These are phyloP conservation scores for Parazoanthus atlanticus DNA, from an alignment of 92 coral and sea anemone genomes.

Conservation along the genomic window DNA sequence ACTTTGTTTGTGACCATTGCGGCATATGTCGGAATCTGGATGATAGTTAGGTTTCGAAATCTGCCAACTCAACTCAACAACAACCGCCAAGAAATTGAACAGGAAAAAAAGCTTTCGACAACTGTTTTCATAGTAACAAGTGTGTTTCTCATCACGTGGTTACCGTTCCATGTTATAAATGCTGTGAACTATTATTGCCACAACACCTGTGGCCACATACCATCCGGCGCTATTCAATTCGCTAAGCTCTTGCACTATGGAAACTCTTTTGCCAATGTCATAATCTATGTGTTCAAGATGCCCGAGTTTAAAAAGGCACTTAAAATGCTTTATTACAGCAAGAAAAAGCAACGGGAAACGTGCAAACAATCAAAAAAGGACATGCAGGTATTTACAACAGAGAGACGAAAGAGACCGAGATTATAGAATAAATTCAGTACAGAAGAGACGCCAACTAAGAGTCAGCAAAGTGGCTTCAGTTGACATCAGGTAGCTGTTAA, in stretches of 20 bases:
- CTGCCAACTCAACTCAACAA: neutral
- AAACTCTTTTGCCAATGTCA: constrained; percentile 5
- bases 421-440: too few relatives aligned
- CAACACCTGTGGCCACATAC: neutral
- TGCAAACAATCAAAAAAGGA: neutral
- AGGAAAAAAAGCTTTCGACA: constrained; percentile 28
- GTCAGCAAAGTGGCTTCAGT: too few relatives aligned
- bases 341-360: neutral
- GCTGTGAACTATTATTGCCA: constrained; percentile 1
- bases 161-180: constrained; percentile 48
- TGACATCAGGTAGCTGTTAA: too few relatives aligned
- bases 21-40: constrained; percentile 33
- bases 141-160: constrained; percentile 46
- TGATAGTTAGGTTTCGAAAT: constrained; percentile 11
- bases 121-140: constrained; percentile 46
- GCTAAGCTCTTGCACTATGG: constrained; percentile 13
- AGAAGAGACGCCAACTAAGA: too few relatives aligned
- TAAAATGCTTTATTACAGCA: neutral
- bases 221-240: neutral
- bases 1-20: constrained; percentile 17
- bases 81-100: neutral
- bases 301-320: neutral
- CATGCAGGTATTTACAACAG: neutral
- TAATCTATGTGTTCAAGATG: constrained; percentile 9
- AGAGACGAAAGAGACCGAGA: too few relatives aligned